A percentile compares a stretch with the other conserved stretches of the same genome.
Conservation (phyloP, 1,140 invertebrate species). For the Hylaeus anthracinus region DNA sequence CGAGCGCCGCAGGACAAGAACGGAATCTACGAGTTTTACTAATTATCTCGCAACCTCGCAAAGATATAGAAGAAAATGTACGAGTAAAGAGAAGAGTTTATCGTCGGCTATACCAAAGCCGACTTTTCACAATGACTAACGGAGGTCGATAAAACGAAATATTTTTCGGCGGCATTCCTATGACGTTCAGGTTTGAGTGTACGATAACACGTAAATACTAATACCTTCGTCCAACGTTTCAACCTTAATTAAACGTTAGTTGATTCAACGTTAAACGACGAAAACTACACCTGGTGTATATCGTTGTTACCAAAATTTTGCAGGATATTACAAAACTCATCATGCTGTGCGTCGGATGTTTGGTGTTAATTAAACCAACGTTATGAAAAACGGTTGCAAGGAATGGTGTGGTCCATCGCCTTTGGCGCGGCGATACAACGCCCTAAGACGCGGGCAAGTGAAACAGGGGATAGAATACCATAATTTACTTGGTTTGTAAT, state of each 20-base stretch:
- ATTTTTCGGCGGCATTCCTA: neutral
- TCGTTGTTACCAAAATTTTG: slow-evolving; percentile 49
- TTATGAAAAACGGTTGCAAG: slow-evolving; percentile 50
- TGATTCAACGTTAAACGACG: neutral
- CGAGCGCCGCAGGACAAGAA: slow-evolving; percentile 1
- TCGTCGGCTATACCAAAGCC: neutral
- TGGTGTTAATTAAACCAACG: slow-evolving; percentile 50
- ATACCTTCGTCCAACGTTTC: neutral
- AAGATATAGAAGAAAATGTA: neutral
- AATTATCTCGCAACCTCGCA: slow-evolving; percentile 1
- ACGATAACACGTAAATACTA: neutral
- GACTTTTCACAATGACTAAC: slow-evolving; percentile 2
- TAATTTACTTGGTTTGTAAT: slow-evolving; percentile 20
- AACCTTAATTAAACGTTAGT: no score
- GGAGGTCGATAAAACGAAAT: slow-evolving; percentile 1
- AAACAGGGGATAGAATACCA: slow-evolving; percentile 23
- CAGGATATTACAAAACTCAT: slow-evolving; percentile 52
- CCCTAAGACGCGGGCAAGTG: neutral
- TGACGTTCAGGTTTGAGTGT: neutral
- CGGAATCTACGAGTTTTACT: no score
- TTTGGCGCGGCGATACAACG: slow-evolving; percentile 16
- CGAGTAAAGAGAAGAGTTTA: slow-evolving; percentile 34
- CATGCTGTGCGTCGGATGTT: slow-evolving; percentile 29
- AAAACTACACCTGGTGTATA: slow-evolving; percentile 36
- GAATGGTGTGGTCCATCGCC: slow-evolving; percentile 20